Conservation (phyloP, 2,113 vertebrate species). For the Planiliza haematocheilus region DNA sequence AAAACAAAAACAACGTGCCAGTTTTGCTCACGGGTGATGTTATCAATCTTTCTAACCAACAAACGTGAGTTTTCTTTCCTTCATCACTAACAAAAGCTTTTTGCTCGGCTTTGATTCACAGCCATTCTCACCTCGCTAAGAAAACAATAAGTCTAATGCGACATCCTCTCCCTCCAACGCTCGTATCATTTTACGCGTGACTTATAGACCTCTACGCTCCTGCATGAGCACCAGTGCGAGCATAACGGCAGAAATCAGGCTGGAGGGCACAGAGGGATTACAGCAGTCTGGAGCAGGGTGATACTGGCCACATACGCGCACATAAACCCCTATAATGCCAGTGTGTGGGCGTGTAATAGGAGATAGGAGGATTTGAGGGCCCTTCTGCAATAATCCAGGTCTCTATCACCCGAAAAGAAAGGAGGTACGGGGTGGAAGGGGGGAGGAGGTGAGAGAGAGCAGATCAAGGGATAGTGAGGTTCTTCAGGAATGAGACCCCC, state of each 20-base stretch:
- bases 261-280: slow-evolving; percentile 72
- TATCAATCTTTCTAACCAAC: background rate
- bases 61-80: slow-evolving; percentile 15
- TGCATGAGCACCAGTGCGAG: slow-evolving; percentile 53
- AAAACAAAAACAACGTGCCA: too few species aligned
- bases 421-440: slow-evolving; percentile 25
- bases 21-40: too few species aligned
- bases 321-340: slow-evolving; percentile 20
- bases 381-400: slow-evolving; percentile 57
- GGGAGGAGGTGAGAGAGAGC: slow-evolving; percentile 35
- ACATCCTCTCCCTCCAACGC: slow-evolving; percentile 31
- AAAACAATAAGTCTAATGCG: slow-evolving; percentile 42
- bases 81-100: slow-evolving; percentile 8
- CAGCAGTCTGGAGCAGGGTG: slow-evolving; percentile 64
- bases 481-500: slow-evolving; percentile 53
- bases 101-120: slow-evolving; percentile 32
- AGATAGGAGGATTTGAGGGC: slow-evolving; percentile 58
- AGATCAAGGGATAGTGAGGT: slow-evolving; percentile 50
- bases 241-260: slow-evolving; percentile 49
- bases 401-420: slow-evolving; percentile 35
- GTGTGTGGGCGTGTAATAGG: slow-evolving; percentile 36
- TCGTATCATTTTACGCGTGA: slow-evolving; percentile 57
- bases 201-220: slow-evolving; percentile 52
- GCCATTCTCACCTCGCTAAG: slow-evolving; percentile 14
- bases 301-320: slow-evolving; percentile 51